Evolutionary conservation across 1,140 invertebrate genomes (phyloP), one percentile per base, ranked within the genome.

Genomic region (Drosophila yakuba): DNA sequence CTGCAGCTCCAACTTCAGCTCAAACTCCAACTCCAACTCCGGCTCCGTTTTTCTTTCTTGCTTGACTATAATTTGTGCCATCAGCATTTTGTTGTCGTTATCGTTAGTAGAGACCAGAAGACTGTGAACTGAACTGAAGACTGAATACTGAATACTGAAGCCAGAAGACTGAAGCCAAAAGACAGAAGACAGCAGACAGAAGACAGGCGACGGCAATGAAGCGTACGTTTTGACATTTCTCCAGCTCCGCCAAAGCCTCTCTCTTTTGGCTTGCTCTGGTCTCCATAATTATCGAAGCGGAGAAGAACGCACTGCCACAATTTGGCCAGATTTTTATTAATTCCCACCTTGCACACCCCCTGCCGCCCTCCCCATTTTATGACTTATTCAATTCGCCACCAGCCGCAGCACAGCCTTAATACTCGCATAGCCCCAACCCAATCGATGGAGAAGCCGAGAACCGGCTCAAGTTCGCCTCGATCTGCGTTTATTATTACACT

Each of bases 51-150:
- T 71, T 72, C 66, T 71, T 68, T 72, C 78, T 78, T 43, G 59
- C 75, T 85, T 72, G 82, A 73, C 83, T 86, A 88, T 86, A 88
- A 86, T 86, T 86, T 86, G 82, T 86, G 82, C 82, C 82, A 85
- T 85, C 82, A 81, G 78, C 81, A 81, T 83, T 83, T 83, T 83
- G 79, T 82, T 82, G 80, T 84, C 80, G 80, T 84, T 84, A 84
- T 85, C 80, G 75, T 86, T 86, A 85, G 82, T 64, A 58, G 68
- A 69, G 67, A 56, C 43, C 50, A 51, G 54, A 61, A 67, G 48
- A 50, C 47, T 32, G 32, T 32, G 32, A 32, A 32, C 32, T 32
- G 32, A 32, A 8, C 32, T 32, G 25, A 15, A 50, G 41, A 25
- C 48, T 43, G 36, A 15, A 44, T 57, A 3, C 45, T 4, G 28